A percentile compares a stretch with the other conserved stretches of the same genome.
Conservation (phyloP, 2,888 invertebrate species). For the Gisinianus flammeolus region DNA sequence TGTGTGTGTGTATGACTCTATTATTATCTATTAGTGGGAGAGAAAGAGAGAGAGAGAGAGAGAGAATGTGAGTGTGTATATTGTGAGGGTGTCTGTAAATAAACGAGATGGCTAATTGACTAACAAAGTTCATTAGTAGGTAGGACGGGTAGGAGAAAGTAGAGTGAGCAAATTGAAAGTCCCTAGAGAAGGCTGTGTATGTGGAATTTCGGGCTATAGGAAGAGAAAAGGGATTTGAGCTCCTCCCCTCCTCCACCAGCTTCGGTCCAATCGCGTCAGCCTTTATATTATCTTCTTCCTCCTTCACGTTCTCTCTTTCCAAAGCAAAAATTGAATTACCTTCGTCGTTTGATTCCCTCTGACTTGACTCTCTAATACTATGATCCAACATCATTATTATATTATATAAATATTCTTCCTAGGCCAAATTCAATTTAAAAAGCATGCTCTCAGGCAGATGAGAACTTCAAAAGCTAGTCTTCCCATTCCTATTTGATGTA, state of each 20-base stretch:
- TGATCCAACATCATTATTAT: slow-evolving; percentile 45
- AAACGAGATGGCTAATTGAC: slow-evolving; percentile 40
- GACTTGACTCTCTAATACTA: slow-evolving; percentile 45
- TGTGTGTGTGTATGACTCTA: not conserved
- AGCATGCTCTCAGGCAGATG: slow-evolving; percentile 41
- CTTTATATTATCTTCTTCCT: slow-evolving; percentile 33
- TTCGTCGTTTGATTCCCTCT: slow-evolving; percentile 46
- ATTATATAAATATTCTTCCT: slow-evolving; percentile 46
- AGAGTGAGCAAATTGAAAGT: slow-evolving; percentile 42
- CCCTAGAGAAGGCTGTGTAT: slow-evolving; percentile 34
- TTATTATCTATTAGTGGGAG: not conserved
- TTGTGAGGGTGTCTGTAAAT: slow-evolving; percentile 39
- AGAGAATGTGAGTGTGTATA: not conserved
- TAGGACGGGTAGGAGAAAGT: slow-evolving; percentile 15
- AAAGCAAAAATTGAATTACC: slow-evolving; percentile 41
- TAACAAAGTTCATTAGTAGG: slow-evolving; percentile 40
- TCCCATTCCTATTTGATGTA: slow-evolving; percentile 36
- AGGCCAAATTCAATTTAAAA: slow-evolving; percentile 44
- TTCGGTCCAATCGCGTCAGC: slow-evolving; percentile 43
- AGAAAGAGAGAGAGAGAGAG: not conserved
- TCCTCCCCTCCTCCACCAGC: slow-evolving; percentile 30
- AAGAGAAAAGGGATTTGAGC: slow-evolving; percentile 26
- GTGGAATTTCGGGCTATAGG: not conserved
- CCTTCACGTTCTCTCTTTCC: slow-evolving; percentile 27
- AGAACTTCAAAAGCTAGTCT: slow-evolving; percentile 39